These are phyloP conservation scores for Rotaria sp. DNA, from an alignment of 2,888 invertebrate species.

Conservation along the genomic window DNA sequence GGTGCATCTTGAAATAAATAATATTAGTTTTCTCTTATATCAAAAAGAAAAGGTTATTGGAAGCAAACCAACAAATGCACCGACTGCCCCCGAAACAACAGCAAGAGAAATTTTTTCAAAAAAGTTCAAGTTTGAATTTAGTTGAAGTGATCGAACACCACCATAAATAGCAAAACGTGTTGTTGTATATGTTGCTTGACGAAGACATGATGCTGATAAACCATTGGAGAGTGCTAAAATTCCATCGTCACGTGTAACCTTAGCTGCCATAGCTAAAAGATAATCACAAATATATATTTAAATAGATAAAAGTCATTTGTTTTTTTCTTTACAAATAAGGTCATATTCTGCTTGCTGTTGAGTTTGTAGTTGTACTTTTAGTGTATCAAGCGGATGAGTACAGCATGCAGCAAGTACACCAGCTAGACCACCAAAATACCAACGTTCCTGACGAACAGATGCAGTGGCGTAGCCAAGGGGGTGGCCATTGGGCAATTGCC, in stretches of 20 bases:
- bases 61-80: slow-evolving; percentile 74
- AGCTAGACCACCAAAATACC: slow-evolving; percentile 29
- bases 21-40: no score
- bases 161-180: slow-evolving; percentile 75
- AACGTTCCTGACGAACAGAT: neutral
- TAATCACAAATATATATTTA: no score
- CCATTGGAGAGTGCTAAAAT: slow-evolving; percentile 85
- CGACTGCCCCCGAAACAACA: slow-evolving; percentile 73
- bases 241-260: slow-evolving; percentile 70
- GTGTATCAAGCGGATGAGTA: slow-evolving; percentile 90
- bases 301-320: neutral
- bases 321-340: slow-evolving; percentile 32
- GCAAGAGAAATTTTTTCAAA: slow-evolving; percentile 70
- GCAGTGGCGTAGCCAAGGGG: no score
- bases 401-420: slow-evolving; percentile 70
- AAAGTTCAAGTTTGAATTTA: slow-evolving; percentile 61
- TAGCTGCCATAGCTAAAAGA: slow-evolving; percentile 64
- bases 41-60: no score
- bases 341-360: slow-evolving; percentile 39
- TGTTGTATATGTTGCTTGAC: slow-evolving; percentile 80
- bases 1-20: slow-evolving; percentile 65
- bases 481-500: no score
- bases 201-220: slow-evolving; percentile 80
- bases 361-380: slow-evolving; percentile 90
- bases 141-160: slow-evolving; percentile 53